phyloP scores from a whole-genome alignment of 30 jellyfish, hydroid and myxozoan species.

The Morbakka virulenta region DNA sequence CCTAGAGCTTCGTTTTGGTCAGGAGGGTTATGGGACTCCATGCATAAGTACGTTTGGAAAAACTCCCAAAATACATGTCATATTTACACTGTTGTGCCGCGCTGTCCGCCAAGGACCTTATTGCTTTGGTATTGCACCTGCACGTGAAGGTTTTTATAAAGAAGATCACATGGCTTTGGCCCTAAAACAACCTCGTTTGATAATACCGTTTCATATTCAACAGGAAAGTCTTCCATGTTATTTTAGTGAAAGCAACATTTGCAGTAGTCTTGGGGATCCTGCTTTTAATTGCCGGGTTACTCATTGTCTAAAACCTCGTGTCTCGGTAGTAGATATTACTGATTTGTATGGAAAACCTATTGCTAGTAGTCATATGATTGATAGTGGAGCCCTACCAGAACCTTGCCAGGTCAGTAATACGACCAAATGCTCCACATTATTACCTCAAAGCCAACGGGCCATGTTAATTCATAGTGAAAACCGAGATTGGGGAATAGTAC shows the following conservation, averaged over 20 bases:
- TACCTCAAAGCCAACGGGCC: slow-evolving; percentile 57
- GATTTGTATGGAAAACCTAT: slow-evolving; percentile 41
- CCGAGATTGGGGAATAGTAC: slow-evolving; percentile 62
- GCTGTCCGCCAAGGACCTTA: slow-evolving; percentile 31
- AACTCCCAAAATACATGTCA: slow-evolving; percentile 8
- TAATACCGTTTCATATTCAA: slow-evolving; percentile 33
- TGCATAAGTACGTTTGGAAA: slow-evolving; percentile 4
- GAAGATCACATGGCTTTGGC: slow-evolving; percentile 7
- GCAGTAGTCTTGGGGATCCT: slow-evolving; percentile 55
- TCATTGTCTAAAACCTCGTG: slow-evolving; percentile 56
- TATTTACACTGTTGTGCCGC: slow-evolving; percentile 8
- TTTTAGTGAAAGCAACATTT: slow-evolving; percentile 9
- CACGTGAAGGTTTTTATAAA: slow-evolving; percentile 1
- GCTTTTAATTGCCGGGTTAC: slow-evolving; percentile 67
- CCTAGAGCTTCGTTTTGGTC: slow-evolving; percentile 11
- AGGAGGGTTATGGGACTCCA: slow-evolving; percentile 12
- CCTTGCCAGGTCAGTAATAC: slow-evolving; percentile 37
- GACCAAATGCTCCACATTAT: slow-evolving; percentile 8
- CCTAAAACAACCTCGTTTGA: slow-evolving; percentile 32
- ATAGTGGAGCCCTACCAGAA: slow-evolving; percentile 49
- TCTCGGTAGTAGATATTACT: slow-evolving; percentile 65
- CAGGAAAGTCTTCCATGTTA: slow-evolving; percentile 40
- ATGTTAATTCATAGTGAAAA: slow-evolving; percentile 59
- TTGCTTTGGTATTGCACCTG: slow-evolving; percentile 14
- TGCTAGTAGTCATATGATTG: slow-evolving; percentile 66